Evolutionary conservation across 2,888 invertebrate species (phyloP), one percentile per base, ranked within the genome.

Genomic region (Tuberolachnus salignus): DNA sequence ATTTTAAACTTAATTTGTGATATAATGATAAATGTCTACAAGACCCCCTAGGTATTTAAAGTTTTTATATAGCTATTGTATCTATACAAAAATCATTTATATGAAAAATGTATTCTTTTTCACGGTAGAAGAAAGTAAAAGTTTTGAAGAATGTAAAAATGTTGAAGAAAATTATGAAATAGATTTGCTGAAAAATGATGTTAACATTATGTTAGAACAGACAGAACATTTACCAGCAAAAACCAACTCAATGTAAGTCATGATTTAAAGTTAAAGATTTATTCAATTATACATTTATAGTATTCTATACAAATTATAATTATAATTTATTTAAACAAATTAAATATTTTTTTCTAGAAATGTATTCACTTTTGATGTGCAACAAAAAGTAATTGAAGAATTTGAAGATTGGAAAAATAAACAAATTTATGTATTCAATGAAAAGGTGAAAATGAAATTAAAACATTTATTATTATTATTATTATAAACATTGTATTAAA

Each of bases 371-470:
- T 42, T 4, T 51, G 51, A 34, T 51, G 16, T 59, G 8, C 78
- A 59, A 23, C 19, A 69, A 34, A 69, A 51, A 42, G 6, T 26
- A 9, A 57, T 51, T 61, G 67, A 69, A 78, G 57, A 67, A 49
- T 69, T 69, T 14, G 59, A 78, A 59, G 34, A 59, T 21, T 67
- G 59, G 78, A 67, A 57, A 67, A 19, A 59, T 1, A 34, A 69
- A 78, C 69, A 78, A 51, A 78, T 69, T 21, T 21, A 23, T 42
- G 34, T 78, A 51, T 78, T 78, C 61, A 51, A 78, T 51, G 78
- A 78, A 69, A 67, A 78, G 13, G 78, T 78, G 16, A 61, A 9
- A 26, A 46, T 57, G 34, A 34, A 34, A 34, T 6, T 34, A n/a
- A n/a, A n/a, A n/a, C 51, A n/a, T n/a, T n/a, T n/a, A n/a, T n/a